Evolutionary conservation across 2,113 vertebrate genomes (phyloP), one percentile per base, ranked within the genome.

Genomic region (Phoxinus phoxinus): DNA sequence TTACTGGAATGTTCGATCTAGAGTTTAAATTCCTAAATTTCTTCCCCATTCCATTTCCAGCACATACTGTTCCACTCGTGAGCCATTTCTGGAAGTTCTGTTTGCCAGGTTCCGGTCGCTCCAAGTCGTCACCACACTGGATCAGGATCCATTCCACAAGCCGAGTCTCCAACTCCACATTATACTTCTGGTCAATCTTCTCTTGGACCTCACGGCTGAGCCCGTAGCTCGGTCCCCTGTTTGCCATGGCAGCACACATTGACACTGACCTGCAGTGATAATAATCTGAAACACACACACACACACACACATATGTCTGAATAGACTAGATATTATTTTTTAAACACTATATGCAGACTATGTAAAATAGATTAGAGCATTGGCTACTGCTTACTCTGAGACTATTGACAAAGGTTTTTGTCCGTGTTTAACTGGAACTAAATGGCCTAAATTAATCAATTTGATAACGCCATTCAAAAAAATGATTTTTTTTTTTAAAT

Each of bases 171-270:
- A 97, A 91, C 9, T 97, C 95, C 0, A 87, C 79, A 35, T 96
- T 93, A 0, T 97, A 97, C 83, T 97, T 96, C 46, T 94, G 94
- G 35, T 97, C 96, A 0, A 97, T 97, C 92, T 96, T 97, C 92
- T 96, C 94, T 90, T 97, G 96, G 30, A 97, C 96, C 90, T 97
- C 96, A 30, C 96, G 92, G 91, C 96, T 97, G 85, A 97, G 93
- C 85, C 96, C 96, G 0, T 97, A 97, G 0, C 96, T 88, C 0
- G 96, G 96, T 88, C 96, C 96, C 85, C 95, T 93, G 94, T 97
- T 97, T 12, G 96, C 96, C 96, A 97, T 97, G 85, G 53, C 71
- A 65, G 76, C 44, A n/a, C 53, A 30, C 53, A 86, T 65, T 17
- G 51, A 77, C 51, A 48, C 59, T 30, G 48, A 51, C 13, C 59